phyloP scores from a whole-genome alignment of 2,113 vertebrate species.

The Pan paniscus region DNA sequence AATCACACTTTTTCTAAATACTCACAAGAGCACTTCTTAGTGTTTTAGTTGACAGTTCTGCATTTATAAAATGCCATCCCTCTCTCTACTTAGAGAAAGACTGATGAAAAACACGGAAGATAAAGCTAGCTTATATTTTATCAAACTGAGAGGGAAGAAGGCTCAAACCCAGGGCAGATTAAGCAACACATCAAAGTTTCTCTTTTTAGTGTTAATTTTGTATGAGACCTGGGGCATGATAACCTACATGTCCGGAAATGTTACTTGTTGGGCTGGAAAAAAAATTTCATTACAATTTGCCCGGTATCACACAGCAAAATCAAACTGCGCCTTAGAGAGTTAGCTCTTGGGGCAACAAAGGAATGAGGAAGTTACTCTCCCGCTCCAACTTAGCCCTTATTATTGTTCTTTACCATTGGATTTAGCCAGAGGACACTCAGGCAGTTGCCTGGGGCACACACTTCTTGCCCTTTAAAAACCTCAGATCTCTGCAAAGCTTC shows the following conservation, averaged over 20 bases:
- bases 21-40: not conserved
- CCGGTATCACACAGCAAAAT: slow-evolving; percentile 37
- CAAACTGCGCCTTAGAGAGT: not conserved
- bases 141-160: accelerated
- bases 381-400: not conserved
- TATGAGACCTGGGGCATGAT: not conserved
- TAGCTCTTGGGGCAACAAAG: slow-evolving; percentile 24
- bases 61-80: not conserved
- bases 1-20: not conserved
- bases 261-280: slow-evolving; percentile 58
- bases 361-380: not conserved
- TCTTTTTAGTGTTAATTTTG: slow-evolving; percentile 74
- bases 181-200: slow-evolving; percentile 28
- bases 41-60: not conserved
- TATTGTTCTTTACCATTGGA: slow-evolving; percentile 28
- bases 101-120: not conserved
- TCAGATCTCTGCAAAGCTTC: slow-evolving; percentile 42
- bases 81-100: not conserved
- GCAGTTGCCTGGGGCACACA: not conserved
- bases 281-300: slow-evolving; percentile 34
- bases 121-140: not conserved
- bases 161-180: slow-evolving; percentile 46
- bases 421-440: slow-evolving; percentile 43
- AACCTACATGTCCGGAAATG: slow-evolving; percentile 28
- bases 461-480: slow-evolving; percentile 41